Base-by-base conservation (phyloP, 2,113 vertebrate species). In the Tinamus guttatus region DNA sequence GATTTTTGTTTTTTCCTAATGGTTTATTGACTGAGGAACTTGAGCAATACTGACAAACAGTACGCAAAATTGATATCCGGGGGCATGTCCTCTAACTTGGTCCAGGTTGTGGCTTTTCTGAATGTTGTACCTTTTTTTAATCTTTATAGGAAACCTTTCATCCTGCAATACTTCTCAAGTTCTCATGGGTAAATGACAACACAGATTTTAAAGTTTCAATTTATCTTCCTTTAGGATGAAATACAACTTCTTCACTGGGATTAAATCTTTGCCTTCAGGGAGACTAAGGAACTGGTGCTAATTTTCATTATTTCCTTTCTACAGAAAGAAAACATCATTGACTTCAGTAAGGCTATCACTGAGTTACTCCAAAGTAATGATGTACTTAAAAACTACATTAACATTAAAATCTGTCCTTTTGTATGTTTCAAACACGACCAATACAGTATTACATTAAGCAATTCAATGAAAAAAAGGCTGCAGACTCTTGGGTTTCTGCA, bases 1-100 rank as follows among this genome's bases (percentile, higher is more conserved):
- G 4, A 11, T 41, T 30, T 21, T 3, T 2, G 3, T 2, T 2
- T 7, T 4, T 32, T 10, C 24, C 19, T 12, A n/a, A 13, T 4
- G 3, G 4, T 11, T 79, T 73, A 32, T 43, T 51, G 36, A 45
- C 36, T 25, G 18, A 67, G 25, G 14, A 77, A 41, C 30, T 60
- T 3, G 47, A 75, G 13, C 5, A 58, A 19, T 13, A 36, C 15
- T n/a, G 51, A 28, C 30, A 71, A 79, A 11, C 20, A 54, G 28
- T 19, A 78, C 11, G 18, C 7, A 64, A 51, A 59, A 64, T 80
- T 8, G 67, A 38, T 75, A 62, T 56, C 18, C 40, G 75, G 38
- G 15, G 11, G 77, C 7, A 8, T 9, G 9, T 36, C 6, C 5
- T 11, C 22, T 59, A 27, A 65, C 3, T 62, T 62, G 6, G 12